These are phyloP conservation scores for Anniella stebbinsi DNA, from an alignment of 2,797 vertebrate species.

Conservation along the genomic window DNA sequence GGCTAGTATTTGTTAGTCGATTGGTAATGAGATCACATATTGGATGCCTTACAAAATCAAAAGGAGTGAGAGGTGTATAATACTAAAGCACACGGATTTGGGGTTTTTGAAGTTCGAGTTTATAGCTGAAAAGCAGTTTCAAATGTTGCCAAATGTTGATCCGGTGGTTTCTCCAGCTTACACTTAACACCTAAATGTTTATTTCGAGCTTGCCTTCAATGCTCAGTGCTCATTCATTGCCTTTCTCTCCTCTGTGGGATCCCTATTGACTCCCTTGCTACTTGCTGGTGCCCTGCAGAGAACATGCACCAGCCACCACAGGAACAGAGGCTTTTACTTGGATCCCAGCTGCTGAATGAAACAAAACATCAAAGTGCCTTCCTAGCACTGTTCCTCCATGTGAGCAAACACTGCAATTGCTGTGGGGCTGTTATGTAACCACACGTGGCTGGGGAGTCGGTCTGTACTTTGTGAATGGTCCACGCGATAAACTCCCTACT, in stretches of 20 bases:
- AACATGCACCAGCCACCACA: constrained; percentile 2
- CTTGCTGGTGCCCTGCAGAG: constrained; percentile 19
- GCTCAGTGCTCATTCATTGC: neutral
- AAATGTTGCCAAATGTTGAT: neutral
- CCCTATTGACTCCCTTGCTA: constrained; percentile 39
- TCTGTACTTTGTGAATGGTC: constrained; percentile 59
- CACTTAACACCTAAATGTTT: neutral
- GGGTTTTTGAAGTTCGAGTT: neutral
- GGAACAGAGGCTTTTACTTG: constrained; percentile 3
- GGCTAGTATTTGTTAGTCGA: neutral
- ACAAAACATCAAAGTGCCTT: constrained; percentile 37
- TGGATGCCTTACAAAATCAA: neutral
- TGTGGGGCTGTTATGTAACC: constrained; percentile 37
- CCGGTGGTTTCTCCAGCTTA: neutral
- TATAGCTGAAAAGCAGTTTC: neutral
- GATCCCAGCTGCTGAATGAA: constrained; percentile 40
- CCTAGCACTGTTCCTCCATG: constrained; percentile 19
- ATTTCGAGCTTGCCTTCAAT: neutral
- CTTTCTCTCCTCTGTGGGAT: constrained; percentile 36
- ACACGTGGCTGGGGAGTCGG: constrained; percentile 15
- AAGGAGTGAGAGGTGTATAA: too few relatives aligned
- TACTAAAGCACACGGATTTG: neutral
- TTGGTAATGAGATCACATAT: neutral
- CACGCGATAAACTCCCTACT: constrained; percentile 40
- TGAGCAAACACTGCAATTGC: constrained; percentile 37